Base-by-base conservation (phyloP, 2,888 invertebrate species). In the Ophion costatus region DNA sequence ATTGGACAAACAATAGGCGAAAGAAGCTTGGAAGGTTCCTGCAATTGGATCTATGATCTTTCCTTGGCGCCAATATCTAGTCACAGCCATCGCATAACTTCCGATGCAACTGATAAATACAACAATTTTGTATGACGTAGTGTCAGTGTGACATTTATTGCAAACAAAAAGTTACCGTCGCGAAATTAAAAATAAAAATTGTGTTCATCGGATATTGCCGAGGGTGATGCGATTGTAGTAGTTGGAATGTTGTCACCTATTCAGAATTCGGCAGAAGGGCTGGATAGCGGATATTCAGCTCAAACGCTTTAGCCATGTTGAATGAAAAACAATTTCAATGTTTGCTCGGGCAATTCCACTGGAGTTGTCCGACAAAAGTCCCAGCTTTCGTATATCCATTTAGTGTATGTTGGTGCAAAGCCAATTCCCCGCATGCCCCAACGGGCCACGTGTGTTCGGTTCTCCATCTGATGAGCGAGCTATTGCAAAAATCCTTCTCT, bases 321-420 rank as follows among this genome's bases (percentile, higher is more conserved):
- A 67, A 74, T 73, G 64, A 69, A 80, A 84, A 84, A 81, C 63
- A 77, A 71, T 84, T 67, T 20, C 69, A 69, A 81, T 78, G 80
- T 80, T 84, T 77, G 80, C 74, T 57, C 20, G 80, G 63, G 63
- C 81, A 84, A 78, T 84, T 84, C 76, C 67, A 74, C 67, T 63
- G 63, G 64, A 42, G 42, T 59, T 61, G 70, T 73, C 22, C 56
- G 73, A 77, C 20, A 67, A 20, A 63, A 45, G 59, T 22, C 71
- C 38, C 57, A n/a, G 57, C 11, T 33, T 76, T 56, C 17, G 11
- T 78, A 59, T 29, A 71, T 61, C 33, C 51, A 51, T 75, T 29
- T 51, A 75, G 33, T n/a, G 9, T 20, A 57, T 57, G 24, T 11
- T 45, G 74, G 66, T 45, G 24, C 14, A 69, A 24, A 71, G 73